Base-by-base conservation (phyloP, 2,888 invertebrate genomes). In the Therioaphis trifolii region DNA sequence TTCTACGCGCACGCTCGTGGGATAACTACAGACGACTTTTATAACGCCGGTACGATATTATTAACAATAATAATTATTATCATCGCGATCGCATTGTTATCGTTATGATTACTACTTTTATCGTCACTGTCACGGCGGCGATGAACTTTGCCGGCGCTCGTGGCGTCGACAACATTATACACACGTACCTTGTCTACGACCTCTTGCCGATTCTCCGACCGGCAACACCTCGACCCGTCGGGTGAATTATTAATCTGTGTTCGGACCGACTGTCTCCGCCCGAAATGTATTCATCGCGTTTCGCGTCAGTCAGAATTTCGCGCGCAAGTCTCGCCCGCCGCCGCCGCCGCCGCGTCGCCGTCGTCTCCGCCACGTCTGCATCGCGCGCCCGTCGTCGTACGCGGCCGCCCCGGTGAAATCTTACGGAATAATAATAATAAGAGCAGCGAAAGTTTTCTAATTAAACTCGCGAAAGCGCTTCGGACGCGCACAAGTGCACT, bases 401-500 rank as follows among this genome's bases (percentile, higher is more conserved):
- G 4, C 35, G 7, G 4, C 66, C 46, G 66, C 40, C 52, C 66
- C 40, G 35, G n/a, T 24, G 77, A 68, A 78, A 68, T 78, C 66
- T 78, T 14, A 78, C 52, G 35, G 35, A 66, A 79, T 71, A n/a
- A n/a, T n/a, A n/a, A 35, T 35, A 71, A 58, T 79, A 79, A 58
- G 58, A 58, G 69, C 43, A 55, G 40, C 18, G 43, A 79, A 79
- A 79, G 79, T 79, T 79, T 79, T 79, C 69, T 79, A 69, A 79
- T 79, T 79, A 79, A 79, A 79, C 79, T 69, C 43, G 69, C 79
- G 69, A 78, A 66, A 78, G 66, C 15, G 55, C 79, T 79, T 58
- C 27, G 35, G 55, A 35, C 24, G 12, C 24, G 21, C n/a, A 14
- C 18, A n/a, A 2, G n/a, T n/a, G 35, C 15, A 77, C 49, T n/a